A percentile compares a stretch with the other conserved stretches of the same genome.
These are phyloP conservation scores for Gastrophysa polygoni DNA, from an alignment of 2,888 invertebrate species.

Conservation along the genomic window DNA sequence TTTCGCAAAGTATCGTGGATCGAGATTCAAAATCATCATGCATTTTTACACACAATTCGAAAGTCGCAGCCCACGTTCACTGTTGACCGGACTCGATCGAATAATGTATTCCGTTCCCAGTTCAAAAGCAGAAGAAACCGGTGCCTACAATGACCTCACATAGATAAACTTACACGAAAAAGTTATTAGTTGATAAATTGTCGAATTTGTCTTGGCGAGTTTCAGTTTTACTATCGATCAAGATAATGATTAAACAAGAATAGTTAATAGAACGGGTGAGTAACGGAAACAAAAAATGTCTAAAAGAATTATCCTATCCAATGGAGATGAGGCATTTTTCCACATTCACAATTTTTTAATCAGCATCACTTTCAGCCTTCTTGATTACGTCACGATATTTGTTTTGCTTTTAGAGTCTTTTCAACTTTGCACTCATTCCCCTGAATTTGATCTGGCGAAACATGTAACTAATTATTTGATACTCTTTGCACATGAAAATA, in stretches of 20 bases:
- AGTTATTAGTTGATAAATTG: constrained; percentile 18
- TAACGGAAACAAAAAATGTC: not conserved
- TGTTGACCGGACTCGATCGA: not conserved
- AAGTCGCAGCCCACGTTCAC: constrained; percentile 7
- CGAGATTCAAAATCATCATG: not conserved
- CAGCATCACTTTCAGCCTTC: no score
- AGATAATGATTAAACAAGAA: not conserved
- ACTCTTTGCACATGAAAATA: no score
- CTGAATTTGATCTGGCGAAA: no score
- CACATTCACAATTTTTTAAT: no score
- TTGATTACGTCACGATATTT: no score
- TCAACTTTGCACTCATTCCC: no score
- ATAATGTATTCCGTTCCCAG: constrained; percentile 13
- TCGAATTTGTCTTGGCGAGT: not conserved
- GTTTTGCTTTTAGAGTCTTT: no score
- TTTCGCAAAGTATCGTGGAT: constrained; percentile 5
- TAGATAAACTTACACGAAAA: constrained; percentile 25
- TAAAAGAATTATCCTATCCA: not conserved
- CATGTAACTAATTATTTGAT: no score
- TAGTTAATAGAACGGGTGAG: not conserved
- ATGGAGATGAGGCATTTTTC: no score
- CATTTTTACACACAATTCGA: constrained; percentile 2
- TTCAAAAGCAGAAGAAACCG: constrained; percentile 12
- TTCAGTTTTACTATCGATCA: not conserved
- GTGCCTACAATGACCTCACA: constrained; percentile 27